Evolutionary conservation across 2,797 vertebrate species (phyloP).

Genomic region (Varecia variegata): DNA sequence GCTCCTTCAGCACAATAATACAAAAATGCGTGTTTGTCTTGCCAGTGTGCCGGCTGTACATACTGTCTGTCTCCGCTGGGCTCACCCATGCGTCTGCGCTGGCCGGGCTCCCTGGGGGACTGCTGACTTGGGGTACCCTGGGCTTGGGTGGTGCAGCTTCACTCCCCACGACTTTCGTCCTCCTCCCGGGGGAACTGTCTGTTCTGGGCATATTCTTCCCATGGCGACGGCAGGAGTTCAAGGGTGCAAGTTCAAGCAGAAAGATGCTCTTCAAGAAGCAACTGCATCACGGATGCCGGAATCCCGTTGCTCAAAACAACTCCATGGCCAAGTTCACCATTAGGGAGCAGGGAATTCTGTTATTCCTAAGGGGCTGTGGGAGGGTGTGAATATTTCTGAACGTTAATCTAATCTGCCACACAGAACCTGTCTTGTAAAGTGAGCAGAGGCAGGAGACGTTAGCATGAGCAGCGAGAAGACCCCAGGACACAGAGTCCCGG

Average conservation of each 20-base stretch:
- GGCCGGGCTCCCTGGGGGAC: no score
- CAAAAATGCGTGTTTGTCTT: neutral
- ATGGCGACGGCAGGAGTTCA: neutral
- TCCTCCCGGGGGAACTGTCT: neutral
- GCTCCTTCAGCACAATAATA: neutral
- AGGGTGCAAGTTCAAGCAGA: neutral
- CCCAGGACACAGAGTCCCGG: neutral
- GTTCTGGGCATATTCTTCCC: neutral
- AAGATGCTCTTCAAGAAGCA: neutral
- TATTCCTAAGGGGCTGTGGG: neutral
- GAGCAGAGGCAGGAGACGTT: neutral
- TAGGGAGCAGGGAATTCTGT: neutral
- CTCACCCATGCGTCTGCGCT: neutral
- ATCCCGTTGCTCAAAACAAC: neutral
- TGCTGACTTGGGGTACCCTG: neutral
- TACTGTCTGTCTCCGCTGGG: neutral
- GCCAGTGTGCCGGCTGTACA: accelerated
- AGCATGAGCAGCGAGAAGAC: neutral
- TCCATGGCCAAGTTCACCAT: neutral
- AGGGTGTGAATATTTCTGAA: neutral
- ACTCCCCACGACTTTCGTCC: neutral
- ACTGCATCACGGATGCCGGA: neutral
- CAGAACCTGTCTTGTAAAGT: neutral
- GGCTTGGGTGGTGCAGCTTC: neutral
- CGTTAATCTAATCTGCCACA: neutral